Base-by-base conservation (phyloP, 2,113 vertebrate genomes). In the Pristiophorus japonicus region DNA sequence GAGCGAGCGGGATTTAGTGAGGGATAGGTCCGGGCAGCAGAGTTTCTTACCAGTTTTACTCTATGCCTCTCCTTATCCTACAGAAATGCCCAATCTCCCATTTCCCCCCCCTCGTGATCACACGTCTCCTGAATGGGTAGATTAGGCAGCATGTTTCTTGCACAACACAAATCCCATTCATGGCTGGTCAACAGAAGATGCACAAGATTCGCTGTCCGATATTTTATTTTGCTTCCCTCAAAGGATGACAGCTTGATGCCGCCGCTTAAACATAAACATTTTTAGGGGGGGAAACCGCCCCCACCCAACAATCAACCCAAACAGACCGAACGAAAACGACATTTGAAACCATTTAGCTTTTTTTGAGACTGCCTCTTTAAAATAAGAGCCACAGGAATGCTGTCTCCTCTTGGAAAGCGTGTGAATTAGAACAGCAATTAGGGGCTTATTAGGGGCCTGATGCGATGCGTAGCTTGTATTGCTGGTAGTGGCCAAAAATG, bases 381-480 rank as follows among this genome's bases (percentile, higher is more conserved):
- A 38, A 62, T 7, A 63, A 63, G 88, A 91, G 88, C 65, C 4
- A 1, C 34, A 92, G 88, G 34, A 92, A 63, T 92, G 62, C 14
- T 47, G 45, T 94, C 24, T 94, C 65, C 66, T 94, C 73, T 38
- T 70, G 66, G 93, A 67, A 70, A 94, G 93, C 66, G 93, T 94
- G 93, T 94, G 93, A 94, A 94, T 94, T 51, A 70, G 93, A 70
- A 16, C 65, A 94, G 65, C 93, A 94, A 94, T 73, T 70, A 94
- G 22, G 88, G 66, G 93, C 65, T 94, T 94, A 94, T 94, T 94
- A 94, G 42, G 93, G 93, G 66, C 65, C 65, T 94, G 93, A 94
- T 67, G 66, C 30, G 93, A 70, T 94, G 93, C 30, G 45, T 34
- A 94, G 73, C 93, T 73, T 45, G 38, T 24, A 38, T 38, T 94